Conservation (phyloP, 2,797 vertebrate species). For the Falco concolor region DNA sequence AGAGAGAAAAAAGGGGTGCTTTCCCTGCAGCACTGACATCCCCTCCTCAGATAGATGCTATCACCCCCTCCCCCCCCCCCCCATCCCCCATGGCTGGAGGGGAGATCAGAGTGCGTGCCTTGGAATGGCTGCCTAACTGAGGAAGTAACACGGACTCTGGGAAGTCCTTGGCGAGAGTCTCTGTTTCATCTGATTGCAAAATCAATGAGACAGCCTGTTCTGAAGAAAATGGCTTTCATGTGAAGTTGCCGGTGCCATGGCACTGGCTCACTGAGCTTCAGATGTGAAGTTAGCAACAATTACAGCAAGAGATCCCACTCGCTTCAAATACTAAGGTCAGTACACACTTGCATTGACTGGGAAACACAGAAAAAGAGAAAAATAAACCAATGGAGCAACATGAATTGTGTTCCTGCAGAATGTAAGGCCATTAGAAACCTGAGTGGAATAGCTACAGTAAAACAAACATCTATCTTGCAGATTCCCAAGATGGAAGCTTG, state of each 20-base stretch:
- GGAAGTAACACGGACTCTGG: not conserved
- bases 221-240: not conserved
- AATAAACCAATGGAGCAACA: not conserved
- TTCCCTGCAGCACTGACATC: not conserved
- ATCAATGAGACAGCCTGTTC: not conserved
- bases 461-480: not conserved
- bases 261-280: not conserved
- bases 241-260: not conserved
- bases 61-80: not conserved
- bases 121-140: not conserved
- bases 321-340: not conserved
- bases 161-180: not conserved
- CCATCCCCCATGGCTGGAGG: not conserved
- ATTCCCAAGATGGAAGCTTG: not conserved
- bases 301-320: not conserved
- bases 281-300: not conserved
- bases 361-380: not conserved
- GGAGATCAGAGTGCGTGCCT: not conserved
- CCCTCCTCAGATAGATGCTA: not conserved
- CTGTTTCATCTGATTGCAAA: not conserved
- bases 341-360: not conserved
- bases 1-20: not conserved
- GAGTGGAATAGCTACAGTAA: not conserved
- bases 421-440: not conserved
- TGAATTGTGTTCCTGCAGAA: not conserved